Conservation (phyloP, 2,797 vertebrate species). For the Trichosurus vulpecula region DNA sequence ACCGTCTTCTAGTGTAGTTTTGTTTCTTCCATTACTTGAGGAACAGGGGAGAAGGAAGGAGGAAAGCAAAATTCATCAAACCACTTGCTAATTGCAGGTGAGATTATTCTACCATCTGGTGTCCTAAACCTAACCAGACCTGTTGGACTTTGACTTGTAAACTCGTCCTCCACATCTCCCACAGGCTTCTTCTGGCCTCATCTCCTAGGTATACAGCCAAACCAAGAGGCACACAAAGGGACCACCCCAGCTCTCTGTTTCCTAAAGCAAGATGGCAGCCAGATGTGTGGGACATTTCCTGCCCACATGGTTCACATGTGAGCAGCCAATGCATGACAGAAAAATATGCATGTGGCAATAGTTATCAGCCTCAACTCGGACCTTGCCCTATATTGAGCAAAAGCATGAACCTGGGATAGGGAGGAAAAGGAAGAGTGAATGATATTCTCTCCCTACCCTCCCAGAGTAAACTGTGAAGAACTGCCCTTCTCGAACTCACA, state of each 20-base stretch:
- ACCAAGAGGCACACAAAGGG: neutral
- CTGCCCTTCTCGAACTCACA: neutral
- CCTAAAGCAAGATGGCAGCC: neutral
- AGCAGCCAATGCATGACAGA: neutral
- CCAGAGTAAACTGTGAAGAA: neutral
- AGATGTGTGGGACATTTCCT: neutral
- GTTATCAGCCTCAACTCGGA: no score
- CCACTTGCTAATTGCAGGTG: neutral
- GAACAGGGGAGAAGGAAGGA: neutral
- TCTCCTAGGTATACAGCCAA: neutral
- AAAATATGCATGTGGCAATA: neutral
- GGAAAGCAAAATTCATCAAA: neutral
- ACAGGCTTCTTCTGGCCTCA: neutral
- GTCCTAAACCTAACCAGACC: neutral
- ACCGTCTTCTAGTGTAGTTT: neutral
- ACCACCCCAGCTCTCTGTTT: neutral
- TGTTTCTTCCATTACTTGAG: neutral
- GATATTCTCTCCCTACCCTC: no score
- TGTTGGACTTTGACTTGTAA: neutral
- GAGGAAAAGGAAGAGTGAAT: no score
- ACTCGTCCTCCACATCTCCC: neutral
- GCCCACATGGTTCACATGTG: neutral
- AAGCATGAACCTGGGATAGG: no score
- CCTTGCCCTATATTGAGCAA: no score
- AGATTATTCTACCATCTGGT: neutral